A percentile compares a stretch with the other conserved stretches of the same genome.
phyloP scores from a whole-genome alignment of 2,888 invertebrate species.

The Nemurella pictetii region DNA sequence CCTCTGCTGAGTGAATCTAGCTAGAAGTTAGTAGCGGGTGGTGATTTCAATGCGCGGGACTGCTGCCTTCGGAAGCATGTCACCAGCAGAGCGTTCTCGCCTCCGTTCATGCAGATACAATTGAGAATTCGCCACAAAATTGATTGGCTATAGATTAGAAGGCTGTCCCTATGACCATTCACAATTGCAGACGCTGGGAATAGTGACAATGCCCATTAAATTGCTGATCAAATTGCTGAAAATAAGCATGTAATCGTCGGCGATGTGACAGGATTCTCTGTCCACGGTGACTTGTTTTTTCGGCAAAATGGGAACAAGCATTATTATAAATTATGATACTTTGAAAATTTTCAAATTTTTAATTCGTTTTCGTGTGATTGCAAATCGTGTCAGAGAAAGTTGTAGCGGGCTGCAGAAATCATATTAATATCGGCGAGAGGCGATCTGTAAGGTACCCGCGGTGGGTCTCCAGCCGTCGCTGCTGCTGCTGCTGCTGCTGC shows the following conservation, averaged over 20 bases:
- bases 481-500: not conserved
- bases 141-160: slow-evolving; percentile 10
- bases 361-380: slow-evolving; percentile 17
- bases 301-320: slow-evolving; percentile 1
- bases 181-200: not conserved
- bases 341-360: not conserved
- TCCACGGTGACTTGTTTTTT: not conserved
- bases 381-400: slow-evolving; percentile 7
- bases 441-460: not conserved
- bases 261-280: not conserved
- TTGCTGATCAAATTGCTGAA: not conserved
- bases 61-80: not conserved
- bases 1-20: too few relatives aligned
- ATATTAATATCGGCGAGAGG: slow-evolving; percentile 5
- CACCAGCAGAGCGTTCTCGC: not conserved
- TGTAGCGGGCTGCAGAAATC: not conserved
- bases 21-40: too few relatives aligned
- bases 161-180: not conserved
- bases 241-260: not conserved
- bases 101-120: not conserved
- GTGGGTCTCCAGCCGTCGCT: not conserved
- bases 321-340: not conserved
- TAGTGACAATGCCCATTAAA: not conserved
- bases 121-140: slow-evolving; percentile 2
- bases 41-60: not conserved